Evolutionary conservation across 2,797 vertebrate genomes (phyloP), one percentile per base, ranked within the genome.

Genomic region (Chaunax sp.): DNA sequence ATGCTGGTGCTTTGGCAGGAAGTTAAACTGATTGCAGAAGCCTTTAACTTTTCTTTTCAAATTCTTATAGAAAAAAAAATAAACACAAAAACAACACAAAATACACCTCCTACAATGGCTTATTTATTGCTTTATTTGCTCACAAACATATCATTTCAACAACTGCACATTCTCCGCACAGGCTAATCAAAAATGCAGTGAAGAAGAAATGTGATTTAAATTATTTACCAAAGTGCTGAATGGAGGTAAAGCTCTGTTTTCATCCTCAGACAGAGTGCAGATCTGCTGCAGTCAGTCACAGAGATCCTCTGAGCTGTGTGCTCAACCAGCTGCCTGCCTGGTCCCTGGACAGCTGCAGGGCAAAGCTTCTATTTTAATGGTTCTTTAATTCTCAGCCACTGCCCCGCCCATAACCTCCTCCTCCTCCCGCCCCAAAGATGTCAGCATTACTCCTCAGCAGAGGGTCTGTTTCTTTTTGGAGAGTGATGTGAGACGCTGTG

Each of bases 201-300:
- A 78, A 78, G 55, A 50, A 38, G 49, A 58, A 65, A 54, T 30
- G 28, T 9, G 9, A 30, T 14, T 77, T 89, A 81, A 88, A 90
- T 85, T 83, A 89, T 88, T 88, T 58, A 83, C 60, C 77, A 69
- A 70, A 69, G 57, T 80, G 67, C 74, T 77, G 74, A 78, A 83
- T 64, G 40, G 51, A 64, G 67, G 64, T 81, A 44, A 67, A 74
- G 37, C 61, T 23, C 50, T n/a, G 63, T 63, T 77, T 61, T 74
- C 35, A 52, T 80, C 73, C 65, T 86, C 64, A 71, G 71, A 72
- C 75, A 44, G 64, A 64, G 55, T 66, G 80, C 78, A 70, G n/a
- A n/a, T n/a, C n/a, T n/a, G n/a, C n/a, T n/a, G 78, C 74, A 80
- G 75, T 73, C 82, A 76, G 54, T 83, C 73, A 84, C 20, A 25